Evolutionary conservation across 2,113 vertebrate genomes (phyloP).

Genomic region (Semnopithecus entellus): DNA sequence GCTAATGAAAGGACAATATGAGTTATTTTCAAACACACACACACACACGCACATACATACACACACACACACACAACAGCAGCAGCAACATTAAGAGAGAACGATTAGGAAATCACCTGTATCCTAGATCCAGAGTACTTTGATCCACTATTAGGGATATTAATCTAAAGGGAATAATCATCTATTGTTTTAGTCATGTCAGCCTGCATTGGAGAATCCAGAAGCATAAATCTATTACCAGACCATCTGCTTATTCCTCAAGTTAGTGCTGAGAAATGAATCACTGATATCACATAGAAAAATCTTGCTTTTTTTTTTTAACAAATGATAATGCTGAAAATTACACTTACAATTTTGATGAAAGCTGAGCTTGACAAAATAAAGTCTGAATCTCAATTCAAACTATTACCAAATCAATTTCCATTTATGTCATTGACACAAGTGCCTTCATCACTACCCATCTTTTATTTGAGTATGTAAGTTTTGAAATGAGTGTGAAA

Average conservation of each 20-base stretch:
- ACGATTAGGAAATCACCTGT: neutral
- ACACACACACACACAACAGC: neutral
- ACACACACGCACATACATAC: neutral
- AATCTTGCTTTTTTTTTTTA: neutral
- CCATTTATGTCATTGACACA: constrained; percentile 21
- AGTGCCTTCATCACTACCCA: neutral
- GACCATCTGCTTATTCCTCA: constrained; percentile 57
- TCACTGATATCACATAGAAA: constrained; percentile 41
- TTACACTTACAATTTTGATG: neutral
- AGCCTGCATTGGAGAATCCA: constrained; percentile 28
- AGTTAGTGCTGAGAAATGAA: constrained; percentile 46
- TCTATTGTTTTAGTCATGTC: constrained; percentile 56
- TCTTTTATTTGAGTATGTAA: constrained; percentile 40
- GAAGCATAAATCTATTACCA: constrained; percentile 37
- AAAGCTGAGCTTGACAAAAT: constrained; percentile 36
- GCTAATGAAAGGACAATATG: neutral
- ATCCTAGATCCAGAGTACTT: constrained; percentile 4
- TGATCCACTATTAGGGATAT: constrained; percentile 1
- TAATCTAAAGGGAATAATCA: constrained; percentile 7
- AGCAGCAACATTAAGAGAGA: neutral
- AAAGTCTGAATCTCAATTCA: constrained; percentile 27
- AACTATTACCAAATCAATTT: constrained; percentile 14
- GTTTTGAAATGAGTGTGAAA: neutral
- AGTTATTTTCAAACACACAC: neutral
- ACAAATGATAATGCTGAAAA: constrained; percentile 26